phyloP scores from a whole-genome alignment of 2,888 invertebrate genomes.

The Rugalucina vietnamica region DNA sequence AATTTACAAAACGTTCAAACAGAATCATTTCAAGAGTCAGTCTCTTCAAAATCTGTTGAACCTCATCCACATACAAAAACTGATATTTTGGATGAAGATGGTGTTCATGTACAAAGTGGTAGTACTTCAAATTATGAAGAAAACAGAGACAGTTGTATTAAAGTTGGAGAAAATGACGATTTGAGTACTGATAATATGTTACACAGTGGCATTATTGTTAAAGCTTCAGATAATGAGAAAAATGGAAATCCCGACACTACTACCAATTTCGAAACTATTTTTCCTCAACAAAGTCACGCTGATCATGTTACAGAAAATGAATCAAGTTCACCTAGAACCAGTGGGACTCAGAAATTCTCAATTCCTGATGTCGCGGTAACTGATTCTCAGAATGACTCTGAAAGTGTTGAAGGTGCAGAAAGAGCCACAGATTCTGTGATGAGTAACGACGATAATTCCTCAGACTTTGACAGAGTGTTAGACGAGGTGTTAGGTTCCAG shows the following conservation, averaged over 20 bases:
- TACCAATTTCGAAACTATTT: too few species aligned
- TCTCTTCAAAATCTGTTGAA: too few species aligned
- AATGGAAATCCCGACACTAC: too few species aligned
- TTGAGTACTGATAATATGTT: not conserved
- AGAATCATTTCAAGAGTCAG: too few species aligned
- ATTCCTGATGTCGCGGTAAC: not conserved
- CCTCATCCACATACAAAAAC: too few species aligned
- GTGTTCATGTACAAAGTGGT: too few species aligned
- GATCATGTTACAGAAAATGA: not conserved
- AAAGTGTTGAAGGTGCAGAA: not conserved
- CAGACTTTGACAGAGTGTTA: constrained; percentile 2
- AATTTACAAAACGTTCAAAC: too few species aligned
- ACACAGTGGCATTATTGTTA: not conserved
- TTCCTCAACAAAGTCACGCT: too few species aligned
- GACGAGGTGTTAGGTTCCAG: not conserved
- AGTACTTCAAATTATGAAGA: too few species aligned
- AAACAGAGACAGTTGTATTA: too few species aligned
- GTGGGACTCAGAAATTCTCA: not conserved
- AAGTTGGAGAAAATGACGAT: not conserved
- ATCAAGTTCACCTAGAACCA: not conserved
- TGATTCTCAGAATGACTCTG: not conserved
- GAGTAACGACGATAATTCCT: not conserved
- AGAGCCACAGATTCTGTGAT: not conserved
- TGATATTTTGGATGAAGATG: too few species aligned
- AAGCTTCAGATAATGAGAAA: not conserved